Evolutionary conservation across 2,888 invertebrate genomes (phyloP).

Genomic region (Thelaira solivaga): DNA sequence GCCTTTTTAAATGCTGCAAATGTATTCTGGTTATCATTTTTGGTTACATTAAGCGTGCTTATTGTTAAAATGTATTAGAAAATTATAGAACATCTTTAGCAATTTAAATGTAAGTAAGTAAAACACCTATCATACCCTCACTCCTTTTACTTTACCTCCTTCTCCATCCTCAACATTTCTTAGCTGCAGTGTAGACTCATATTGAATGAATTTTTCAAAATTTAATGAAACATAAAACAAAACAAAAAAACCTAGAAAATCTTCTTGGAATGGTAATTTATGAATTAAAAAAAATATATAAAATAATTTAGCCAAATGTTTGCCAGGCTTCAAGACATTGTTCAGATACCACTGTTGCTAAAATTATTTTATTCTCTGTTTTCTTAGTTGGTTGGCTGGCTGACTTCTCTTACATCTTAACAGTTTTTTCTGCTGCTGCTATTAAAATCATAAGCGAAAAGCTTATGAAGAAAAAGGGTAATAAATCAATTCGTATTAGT

Average conservation of each 20-base stretch:
- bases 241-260: background rate
- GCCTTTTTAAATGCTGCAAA: conserved; percentile 29
- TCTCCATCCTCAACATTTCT: background rate
- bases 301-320: conserved; percentile 52
- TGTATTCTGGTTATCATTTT: conserved; percentile 1
- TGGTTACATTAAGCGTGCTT: conserved; percentile 12
- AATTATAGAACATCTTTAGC: conserved; percentile 45
- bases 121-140: background rate
- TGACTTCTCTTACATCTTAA: conserved; percentile 14
- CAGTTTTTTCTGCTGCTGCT: conserved; percentile 26
- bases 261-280: conserved; percentile 39
- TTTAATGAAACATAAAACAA: background rate
- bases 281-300: conserved; percentile 52
- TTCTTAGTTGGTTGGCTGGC: conserved; percentile 10
- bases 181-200: background rate
- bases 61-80: conserved; percentile 58
- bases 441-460: conserved; percentile 59
- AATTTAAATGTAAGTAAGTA: conserved; percentile 23
- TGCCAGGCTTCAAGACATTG: conserved; percentile 53
- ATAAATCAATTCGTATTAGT: conserved; percentile 77
- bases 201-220: conserved; percentile 30
- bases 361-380: conserved; percentile 7
- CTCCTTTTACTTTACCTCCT: background rate
- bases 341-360: conserved; percentile 65
- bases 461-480: conserved; percentile 67